These are phyloP conservation scores for Atherix ibis DNA, from an alignment of 2,888 invertebrate genomes.

Conservation along the genomic window DNA sequence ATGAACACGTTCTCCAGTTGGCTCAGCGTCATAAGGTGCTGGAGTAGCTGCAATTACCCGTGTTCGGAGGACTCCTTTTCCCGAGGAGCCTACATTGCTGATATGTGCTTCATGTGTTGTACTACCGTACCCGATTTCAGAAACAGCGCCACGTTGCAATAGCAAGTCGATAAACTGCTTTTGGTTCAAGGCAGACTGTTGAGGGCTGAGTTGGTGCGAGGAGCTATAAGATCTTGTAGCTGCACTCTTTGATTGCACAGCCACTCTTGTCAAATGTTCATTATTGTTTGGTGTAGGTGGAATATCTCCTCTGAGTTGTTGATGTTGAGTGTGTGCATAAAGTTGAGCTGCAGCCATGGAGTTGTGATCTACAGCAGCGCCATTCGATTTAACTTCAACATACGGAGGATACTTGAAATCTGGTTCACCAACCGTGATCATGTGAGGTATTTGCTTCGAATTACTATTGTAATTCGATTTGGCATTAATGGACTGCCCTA, in stretches of 20 bases:
- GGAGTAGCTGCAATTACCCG: conserved; percentile 42
- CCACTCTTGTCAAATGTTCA: neutral
- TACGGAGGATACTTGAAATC: conserved; percentile 17
- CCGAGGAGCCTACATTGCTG: neutral
- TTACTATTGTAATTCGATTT: too few relatives aligned
- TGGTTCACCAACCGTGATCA: conserved; percentile 20
- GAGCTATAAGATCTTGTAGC: neutral
- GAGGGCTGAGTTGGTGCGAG: conserved; percentile 18
- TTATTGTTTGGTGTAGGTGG: conserved; percentile 2
- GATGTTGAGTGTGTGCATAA: neutral
- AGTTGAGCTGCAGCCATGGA: neutral
- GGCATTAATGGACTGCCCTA: too few relatives aligned
- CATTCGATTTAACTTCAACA: conserved; percentile 13
- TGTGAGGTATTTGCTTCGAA: conserved; percentile 17
- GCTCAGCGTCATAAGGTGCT: conserved; percentile 35
- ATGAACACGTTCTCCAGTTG: conserved; percentile 39
- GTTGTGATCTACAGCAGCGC: conserved; percentile 7
- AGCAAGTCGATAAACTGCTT: conserved; percentile 36
- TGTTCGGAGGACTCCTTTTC: conserved; percentile 25
- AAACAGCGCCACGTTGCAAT: conserved; percentile 31
- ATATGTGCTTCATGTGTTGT: neutral
- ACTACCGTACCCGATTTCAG: conserved; percentile 27
- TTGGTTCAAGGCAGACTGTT: conserved; percentile 32
- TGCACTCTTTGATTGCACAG: neutral
- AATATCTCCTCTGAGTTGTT: neutral